A percentile compares a stretch with the other conserved stretches of the same genome.
phyloP scores from a whole-genome alignment of 2,113 vertebrate genomes.

The Orcinus orca region DNA sequence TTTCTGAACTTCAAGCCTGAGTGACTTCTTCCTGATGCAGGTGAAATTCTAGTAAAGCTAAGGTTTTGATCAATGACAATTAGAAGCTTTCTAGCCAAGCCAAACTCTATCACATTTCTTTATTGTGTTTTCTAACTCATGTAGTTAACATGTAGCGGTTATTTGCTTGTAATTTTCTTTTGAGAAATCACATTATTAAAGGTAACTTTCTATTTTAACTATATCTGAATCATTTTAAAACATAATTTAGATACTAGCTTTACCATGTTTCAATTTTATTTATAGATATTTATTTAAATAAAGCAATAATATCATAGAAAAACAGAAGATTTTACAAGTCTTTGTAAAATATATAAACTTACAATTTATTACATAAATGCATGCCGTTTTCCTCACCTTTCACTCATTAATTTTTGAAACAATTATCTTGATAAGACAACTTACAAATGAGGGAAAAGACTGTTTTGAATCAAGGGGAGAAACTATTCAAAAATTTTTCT shows the following conservation, averaged over 20 bases:
- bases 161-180: neutral
- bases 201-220: neutral
- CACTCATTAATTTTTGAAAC: neutral
- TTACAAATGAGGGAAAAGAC: neutral
- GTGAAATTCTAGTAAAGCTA: slow-evolving; percentile 26
- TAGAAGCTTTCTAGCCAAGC: neutral
- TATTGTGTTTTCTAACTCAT: neutral
- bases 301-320: neutral
- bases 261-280: neutral
- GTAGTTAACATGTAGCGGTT: neutral
- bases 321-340: neutral
- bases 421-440: neutral
- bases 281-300: slow-evolving; percentile 19
- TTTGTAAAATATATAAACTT: neutral
- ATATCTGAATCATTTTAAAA: neutral
- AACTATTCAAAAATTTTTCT: neutral
- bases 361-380: neutral
- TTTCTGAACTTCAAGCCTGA: slow-evolving; percentile 39
- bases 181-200: neutral
- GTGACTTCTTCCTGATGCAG: neutral
- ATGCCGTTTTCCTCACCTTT: neutral
- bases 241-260: neutral
- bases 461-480: neutral
- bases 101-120: neutral
- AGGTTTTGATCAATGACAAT: neutral